Evolutionary conservation across 1,140 invertebrate species (phyloP).

Genomic region (Galendromus occidentalis): DNA sequence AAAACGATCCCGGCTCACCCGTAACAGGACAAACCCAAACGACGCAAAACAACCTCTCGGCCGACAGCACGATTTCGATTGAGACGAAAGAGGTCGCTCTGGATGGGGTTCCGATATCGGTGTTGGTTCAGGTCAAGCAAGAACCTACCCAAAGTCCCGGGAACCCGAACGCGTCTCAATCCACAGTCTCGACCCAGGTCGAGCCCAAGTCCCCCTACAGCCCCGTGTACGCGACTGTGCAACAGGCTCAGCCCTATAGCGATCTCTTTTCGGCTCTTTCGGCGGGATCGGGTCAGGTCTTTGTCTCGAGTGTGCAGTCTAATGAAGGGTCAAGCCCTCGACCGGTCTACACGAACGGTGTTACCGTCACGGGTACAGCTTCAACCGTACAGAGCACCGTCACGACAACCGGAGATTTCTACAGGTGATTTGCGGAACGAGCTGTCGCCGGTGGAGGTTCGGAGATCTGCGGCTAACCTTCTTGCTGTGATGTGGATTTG

Average conservation of each 20-base stretch:
- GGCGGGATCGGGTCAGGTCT: not conserved
- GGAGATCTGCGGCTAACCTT: too few species aligned
- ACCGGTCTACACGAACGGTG: not conserved
- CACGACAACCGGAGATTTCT: not conserved
- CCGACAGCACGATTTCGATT: not conserved
- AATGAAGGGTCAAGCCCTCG: not conserved
- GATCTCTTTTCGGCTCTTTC: not conserved
- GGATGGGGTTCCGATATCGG: not conserved
- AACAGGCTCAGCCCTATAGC: not conserved
- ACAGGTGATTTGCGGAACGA: not conserved
- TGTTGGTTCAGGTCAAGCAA: not conserved
- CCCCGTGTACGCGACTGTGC: not conserved
- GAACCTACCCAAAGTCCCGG: not conserved
- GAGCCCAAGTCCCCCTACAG: conserved; percentile 10
- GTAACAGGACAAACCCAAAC: not conserved
- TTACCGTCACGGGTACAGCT: too few species aligned
- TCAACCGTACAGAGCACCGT: not conserved
- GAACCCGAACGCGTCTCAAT: not conserved
- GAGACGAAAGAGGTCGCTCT: not conserved
- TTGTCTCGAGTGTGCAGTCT: not conserved
- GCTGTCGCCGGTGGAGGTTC: too few species aligned
- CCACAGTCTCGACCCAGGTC: not conserved
- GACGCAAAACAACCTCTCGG: not conserved
- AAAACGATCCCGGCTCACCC: not conserved
- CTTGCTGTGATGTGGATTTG: too few species aligned